These are phyloP conservation scores for Bagarius yarrelli DNA, from an alignment of 2,113 vertebrate species.

Conservation along the genomic window DNA sequence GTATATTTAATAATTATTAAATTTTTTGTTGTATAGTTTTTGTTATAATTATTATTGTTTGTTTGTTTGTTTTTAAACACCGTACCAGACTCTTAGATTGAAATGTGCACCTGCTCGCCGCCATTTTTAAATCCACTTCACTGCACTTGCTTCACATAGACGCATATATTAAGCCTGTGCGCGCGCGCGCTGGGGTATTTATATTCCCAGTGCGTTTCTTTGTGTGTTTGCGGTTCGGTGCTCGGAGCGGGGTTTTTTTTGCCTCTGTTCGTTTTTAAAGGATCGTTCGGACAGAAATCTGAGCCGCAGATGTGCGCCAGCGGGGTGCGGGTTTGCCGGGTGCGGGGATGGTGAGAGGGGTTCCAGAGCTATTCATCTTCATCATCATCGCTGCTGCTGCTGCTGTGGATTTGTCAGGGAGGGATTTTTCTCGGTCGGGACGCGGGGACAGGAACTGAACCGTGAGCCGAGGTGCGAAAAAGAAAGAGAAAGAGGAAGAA, in stretches of 20 bases:
- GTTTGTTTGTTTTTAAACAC: background rate
- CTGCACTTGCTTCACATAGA: slow-evolving; percentile 29
- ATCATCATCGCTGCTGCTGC: background rate
- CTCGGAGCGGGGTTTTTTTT: background rate
- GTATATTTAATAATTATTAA: too few relatives aligned
- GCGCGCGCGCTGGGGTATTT: slow-evolving; percentile 25
- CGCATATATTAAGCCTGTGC: slow-evolving; percentile 46
- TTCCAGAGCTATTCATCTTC: slow-evolving; percentile 27
- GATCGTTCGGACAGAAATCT: background rate
- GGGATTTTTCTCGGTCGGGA: slow-evolving; percentile 40
- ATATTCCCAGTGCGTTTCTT: slow-evolving; percentile 39
- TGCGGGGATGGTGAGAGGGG: slow-evolving; percentile 23
- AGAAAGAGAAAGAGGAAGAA: background rate
- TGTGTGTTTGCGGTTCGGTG: background rate
- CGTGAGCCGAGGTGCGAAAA: background rate
- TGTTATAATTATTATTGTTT: background rate
- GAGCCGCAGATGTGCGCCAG: slow-evolving; percentile 1
- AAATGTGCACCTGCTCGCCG: background rate
- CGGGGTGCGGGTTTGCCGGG: slow-evolving; percentile 15
- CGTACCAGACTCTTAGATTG: slow-evolving; percentile 28
- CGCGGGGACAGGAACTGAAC: slow-evolving; percentile 14
- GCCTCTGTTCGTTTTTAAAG: background rate
- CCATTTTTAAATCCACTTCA: slow-evolving; percentile 31
- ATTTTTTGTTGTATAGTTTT: background rate
- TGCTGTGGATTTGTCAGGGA: slow-evolving; percentile 40